phyloP scores from a whole-genome alignment of 2,888 invertebrate species.

The Philhelius pedissequus region DNA sequence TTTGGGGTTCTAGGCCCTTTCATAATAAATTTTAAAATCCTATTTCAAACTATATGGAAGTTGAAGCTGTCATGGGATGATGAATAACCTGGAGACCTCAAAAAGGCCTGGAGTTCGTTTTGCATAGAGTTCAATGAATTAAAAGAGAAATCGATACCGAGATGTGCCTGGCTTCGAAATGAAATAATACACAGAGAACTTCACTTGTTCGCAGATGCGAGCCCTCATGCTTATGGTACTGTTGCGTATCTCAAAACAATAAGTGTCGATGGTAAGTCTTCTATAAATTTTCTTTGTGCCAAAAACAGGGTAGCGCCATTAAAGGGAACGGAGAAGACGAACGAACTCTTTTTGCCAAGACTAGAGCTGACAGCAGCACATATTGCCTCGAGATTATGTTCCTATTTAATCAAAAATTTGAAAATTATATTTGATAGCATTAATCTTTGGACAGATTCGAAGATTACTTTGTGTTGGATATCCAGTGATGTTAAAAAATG shows the following conservation, averaged over 20 bases:
- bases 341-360: background rate
- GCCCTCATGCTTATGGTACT: background rate
- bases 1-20: background rate
- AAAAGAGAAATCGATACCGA: background rate
- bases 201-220: background rate
- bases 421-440: too few relatives aligned
- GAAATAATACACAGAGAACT: background rate
- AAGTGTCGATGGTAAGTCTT: background rate
- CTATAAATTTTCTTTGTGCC: constrained; percentile 6
- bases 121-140: background rate
- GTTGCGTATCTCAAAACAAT: background rate
- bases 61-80: background rate
- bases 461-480: too few relatives aligned
- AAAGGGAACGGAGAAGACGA: background rate
- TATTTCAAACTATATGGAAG: background rate
- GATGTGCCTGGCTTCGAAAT: background rate
- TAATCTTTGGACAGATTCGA: too few relatives aligned
- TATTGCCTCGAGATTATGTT: constrained; percentile 5
- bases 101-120: background rate
- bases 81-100: background rate
- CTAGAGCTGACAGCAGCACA: constrained; percentile 6
- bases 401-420: too few relatives aligned
- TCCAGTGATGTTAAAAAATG: too few relatives aligned
- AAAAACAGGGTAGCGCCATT: constrained; percentile 20
- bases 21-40: background rate